Conservation (phyloP, 2,797 vertebrate genomes). For the Bradypodion ventrale region DNA sequence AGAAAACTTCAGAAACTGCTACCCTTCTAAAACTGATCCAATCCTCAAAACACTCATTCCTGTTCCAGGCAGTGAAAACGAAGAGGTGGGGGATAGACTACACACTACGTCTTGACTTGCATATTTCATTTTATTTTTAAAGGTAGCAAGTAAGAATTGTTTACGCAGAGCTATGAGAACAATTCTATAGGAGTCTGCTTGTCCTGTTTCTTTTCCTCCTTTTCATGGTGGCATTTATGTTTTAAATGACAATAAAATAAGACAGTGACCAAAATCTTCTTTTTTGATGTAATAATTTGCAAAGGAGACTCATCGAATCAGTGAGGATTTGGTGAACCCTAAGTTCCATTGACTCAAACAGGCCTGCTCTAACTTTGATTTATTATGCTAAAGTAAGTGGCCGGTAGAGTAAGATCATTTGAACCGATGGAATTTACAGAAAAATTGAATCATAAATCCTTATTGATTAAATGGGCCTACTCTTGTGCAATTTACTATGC, state of each 20-base stretch:
- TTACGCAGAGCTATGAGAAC: not conserved
- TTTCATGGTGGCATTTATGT: not conserved
- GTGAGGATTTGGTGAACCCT: too few relatives aligned
- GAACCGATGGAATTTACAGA: too few relatives aligned
- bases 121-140: not conserved
- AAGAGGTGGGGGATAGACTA: not conserved
- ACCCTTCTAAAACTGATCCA: not conserved
- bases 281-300: not conserved
- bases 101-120: not conserved
- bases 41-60: not conserved
- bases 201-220: not conserved
- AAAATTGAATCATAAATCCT: too few relatives aligned
- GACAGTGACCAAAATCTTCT: not conserved
- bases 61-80: not conserved
- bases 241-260: not conserved
- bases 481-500: too few relatives aligned
- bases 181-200: not conserved
- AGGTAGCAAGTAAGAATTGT: not conserved
- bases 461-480: too few relatives aligned
- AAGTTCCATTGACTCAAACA: too few relatives aligned
- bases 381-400: too few relatives aligned
- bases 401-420: too few relatives aligned
- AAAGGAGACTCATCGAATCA: too few relatives aligned
- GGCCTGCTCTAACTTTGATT: too few relatives aligned
- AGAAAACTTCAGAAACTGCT: not conserved